Evolutionary conservation across 2,113 vertebrate genomes (phyloP), one percentile per base, ranked within the genome.

Genomic region (Podiceps cristatus): DNA sequence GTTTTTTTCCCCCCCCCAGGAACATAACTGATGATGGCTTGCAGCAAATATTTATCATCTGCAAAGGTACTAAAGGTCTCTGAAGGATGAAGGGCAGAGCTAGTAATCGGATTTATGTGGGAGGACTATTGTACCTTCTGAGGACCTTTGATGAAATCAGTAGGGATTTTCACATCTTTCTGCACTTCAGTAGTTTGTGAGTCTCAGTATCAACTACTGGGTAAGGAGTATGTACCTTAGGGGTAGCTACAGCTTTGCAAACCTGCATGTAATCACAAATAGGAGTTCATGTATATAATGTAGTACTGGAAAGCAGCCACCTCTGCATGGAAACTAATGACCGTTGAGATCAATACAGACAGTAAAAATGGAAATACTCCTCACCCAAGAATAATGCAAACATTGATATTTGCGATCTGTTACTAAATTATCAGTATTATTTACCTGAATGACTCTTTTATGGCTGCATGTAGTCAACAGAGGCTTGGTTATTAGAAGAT

Each of bases 41-140:
- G 13, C 76, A 96, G 73, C 18, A 91, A 83, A 72, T 81, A 75
- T 81, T 81, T 93, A 94, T 93, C 6, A 52, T 86, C 52, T 92
- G 23, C 68, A 91, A 75, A 81, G 27, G 23, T 78, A 58, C 33
- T 52, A 62, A 83, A 84, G 25, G 68, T 68, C 72, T 86, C 18
- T 78, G n/a, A 6, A 68, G 28, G 24, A 72, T 52, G 55, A 95
- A 88, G 35, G 52, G 22, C n/a, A 74, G 64, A 96, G 35, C 29
- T 87, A 17, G 35, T 25, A 52, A 68, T 68, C 2, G 3, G 24
- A 71, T 91, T 84, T 84, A 35, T 73, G 71, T 73, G 58, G 58
- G 50, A 72, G 1, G 3, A 20, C 22, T 73, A 17, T 14, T 81
- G 27, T 33, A 56, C 6, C 66, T 71, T 92, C 59, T 66, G 52